Percentiles rank a stretch among this genome's conserved stretches.
These are phyloP conservation scores for Myotis planiceps DNA, from an alignment of 2,797 vertebrate genomes.

Conservation along the genomic window DNA sequence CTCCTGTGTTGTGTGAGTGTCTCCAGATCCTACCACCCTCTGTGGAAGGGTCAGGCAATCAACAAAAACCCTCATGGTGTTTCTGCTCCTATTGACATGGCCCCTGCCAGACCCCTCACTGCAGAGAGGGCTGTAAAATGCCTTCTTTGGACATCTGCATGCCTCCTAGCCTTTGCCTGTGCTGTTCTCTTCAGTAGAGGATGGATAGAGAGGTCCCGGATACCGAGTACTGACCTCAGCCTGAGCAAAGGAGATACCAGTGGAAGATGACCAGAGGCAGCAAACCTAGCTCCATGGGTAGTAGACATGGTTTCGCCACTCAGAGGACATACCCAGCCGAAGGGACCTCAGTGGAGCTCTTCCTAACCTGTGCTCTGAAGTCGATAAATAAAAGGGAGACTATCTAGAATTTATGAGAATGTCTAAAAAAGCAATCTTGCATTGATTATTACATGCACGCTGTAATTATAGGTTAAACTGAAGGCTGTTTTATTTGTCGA, in stretches of 20 bases:
- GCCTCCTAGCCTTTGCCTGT: neutral
- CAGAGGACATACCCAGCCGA: neutral
- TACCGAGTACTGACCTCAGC: neutral
- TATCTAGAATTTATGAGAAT: slow-evolving; percentile 20
- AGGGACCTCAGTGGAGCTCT: neutral
- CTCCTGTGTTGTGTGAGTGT: neutral
- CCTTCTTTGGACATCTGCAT: neutral
- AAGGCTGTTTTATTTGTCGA: slow-evolving; percentile 50
- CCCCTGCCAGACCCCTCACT: neutral
- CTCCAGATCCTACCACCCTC: neutral
- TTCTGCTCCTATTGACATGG: neutral
- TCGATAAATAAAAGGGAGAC: slow-evolving; percentile 26
- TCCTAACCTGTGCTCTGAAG: slow-evolving; percentile 30
- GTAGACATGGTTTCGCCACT: neutral
- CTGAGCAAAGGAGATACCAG: neutral
- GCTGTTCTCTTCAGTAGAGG: neutral
- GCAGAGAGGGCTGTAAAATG: neutral
- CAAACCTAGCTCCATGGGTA: neutral
- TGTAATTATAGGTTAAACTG: slow-evolving; percentile 45
- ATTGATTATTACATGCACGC: slow-evolving; percentile 34
- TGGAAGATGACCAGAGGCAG: neutral
- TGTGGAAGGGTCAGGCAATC: neutral
- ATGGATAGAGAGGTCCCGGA: neutral
- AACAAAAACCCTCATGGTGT: neutral
- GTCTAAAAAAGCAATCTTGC: slow-evolving; percentile 47